A percentile compares a stretch with the other conserved stretches of the same genome.
Evolutionary conservation across 2,888 invertebrate species (phyloP).

Genomic region (Cataglyphis altisquamis): DNA sequence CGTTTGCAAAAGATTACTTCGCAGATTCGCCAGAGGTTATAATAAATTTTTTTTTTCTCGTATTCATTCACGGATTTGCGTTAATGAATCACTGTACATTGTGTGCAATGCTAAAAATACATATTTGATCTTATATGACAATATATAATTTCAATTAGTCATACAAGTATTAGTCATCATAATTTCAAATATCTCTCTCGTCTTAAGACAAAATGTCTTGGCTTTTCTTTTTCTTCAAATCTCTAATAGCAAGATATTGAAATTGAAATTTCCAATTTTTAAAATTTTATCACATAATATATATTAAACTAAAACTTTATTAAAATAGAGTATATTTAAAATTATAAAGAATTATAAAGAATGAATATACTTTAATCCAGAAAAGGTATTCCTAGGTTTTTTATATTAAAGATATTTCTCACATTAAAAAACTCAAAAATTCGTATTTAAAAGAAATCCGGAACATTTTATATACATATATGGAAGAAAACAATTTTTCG

Average conservation of each 20-base stretch:
- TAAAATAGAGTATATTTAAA: neutral
- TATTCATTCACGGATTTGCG: neutral
- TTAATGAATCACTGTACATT: conserved; percentile 5
- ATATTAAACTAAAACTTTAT: neutral
- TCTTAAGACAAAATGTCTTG: neutral
- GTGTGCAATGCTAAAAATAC: conserved; percentile 7
- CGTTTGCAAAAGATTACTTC: neutral
- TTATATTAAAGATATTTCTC: neutral
- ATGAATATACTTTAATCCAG: neutral
- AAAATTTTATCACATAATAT: neutral
- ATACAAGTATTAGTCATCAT: neutral
- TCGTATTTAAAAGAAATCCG: neutral
- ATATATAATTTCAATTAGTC: neutral
- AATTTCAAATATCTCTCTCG: conserved; percentile 15
- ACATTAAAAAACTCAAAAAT: conserved; percentile 19
- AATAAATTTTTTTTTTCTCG: conserved; percentile 35
- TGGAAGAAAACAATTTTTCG: conserved; percentile 4
- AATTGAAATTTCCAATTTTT: neutral
- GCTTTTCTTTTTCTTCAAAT: neutral
- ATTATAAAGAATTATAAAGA: neutral
- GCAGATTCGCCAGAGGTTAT: neutral
- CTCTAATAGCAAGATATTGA: neutral
- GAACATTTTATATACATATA: neutral
- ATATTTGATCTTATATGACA: neutral
- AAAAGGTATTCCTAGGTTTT: neutral